Conservation (phyloP, 2,113 vertebrate genomes). For the Chaetodon auriga region DNA sequence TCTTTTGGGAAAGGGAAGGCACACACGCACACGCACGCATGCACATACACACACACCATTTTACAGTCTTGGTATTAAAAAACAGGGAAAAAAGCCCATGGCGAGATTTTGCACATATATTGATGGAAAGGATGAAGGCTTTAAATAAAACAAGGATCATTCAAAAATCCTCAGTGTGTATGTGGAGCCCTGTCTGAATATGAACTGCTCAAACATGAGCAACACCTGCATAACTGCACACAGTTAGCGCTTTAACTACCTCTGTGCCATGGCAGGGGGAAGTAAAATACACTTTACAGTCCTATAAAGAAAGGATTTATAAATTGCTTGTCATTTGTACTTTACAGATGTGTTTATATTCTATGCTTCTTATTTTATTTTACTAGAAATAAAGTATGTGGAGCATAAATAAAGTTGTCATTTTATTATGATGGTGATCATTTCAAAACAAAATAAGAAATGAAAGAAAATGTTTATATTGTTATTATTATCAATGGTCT, state of each 20-base stretch:
- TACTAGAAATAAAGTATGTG: too few relatives aligned
- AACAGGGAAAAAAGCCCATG: neutral
- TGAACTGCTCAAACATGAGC: neutral
- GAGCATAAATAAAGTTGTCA: too few relatives aligned
- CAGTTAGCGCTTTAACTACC: neutral
- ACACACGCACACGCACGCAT: neutral
- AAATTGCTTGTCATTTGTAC: neutral
- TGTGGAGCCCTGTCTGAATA: slow-evolving; percentile 1
- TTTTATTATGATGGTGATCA: neutral
- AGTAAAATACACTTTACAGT: neutral
- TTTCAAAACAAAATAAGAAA: slow-evolving; percentile 5
- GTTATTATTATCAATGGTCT: neutral
- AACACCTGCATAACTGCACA: neutral
- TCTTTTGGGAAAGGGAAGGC: neutral
- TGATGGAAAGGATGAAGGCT: neutral
- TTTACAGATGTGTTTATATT: neutral
- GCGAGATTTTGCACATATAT: neutral
- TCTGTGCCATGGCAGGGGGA: neutral
- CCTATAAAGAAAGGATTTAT: neutral
- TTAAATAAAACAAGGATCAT: neutral
- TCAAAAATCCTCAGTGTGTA: neutral
- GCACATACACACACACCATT: neutral
- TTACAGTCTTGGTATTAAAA: neutral
- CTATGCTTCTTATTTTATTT: neutral
- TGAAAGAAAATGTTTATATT: slow-evolving; percentile 19